Evolutionary conservation across 2,888 invertebrate genomes (phyloP).

Genomic region (Scotopteryx bipunctaria): DNA sequence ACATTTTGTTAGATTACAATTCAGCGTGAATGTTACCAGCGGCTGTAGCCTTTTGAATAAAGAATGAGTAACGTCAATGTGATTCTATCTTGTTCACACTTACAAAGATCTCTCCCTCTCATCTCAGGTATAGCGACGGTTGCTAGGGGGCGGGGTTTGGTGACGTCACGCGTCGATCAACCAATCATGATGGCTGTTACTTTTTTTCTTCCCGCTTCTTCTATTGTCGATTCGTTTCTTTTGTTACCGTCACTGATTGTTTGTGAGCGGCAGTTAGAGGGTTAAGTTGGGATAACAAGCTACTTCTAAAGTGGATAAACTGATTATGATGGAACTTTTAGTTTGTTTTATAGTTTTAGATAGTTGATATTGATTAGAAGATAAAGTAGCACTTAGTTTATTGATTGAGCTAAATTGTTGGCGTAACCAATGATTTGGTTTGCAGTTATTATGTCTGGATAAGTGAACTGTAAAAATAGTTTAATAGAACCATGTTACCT

Average conservation of each 20-base stretch:
- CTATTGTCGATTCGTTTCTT: slow-evolving; percentile 68
- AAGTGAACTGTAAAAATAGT: too few relatives aligned
- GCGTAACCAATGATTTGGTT: too few relatives aligned
- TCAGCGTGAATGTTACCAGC: slow-evolving; percentile 10
- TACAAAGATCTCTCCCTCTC: slow-evolving; percentile 64
- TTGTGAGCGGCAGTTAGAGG: slow-evolving; percentile 41
- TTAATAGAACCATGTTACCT: too few relatives aligned
- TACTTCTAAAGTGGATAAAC: slow-evolving; percentile 46
- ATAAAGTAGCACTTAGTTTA: too few relatives aligned
- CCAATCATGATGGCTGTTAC: slow-evolving; percentile 63
- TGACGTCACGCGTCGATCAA: slow-evolving; percentile 71
- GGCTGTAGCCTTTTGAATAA: slow-evolving; percentile 39
- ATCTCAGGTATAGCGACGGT: slow-evolving; percentile 80
- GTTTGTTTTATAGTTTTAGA: slow-evolving; percentile 28
- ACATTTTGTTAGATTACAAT: rapidly evolving
- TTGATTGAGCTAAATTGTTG: too few relatives aligned
- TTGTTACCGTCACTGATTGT: slow-evolving; percentile 64
- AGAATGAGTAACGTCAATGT: slow-evolving; percentile 50
- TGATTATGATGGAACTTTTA: slow-evolving; percentile 42
- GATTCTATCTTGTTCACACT: slow-evolving; percentile 65
- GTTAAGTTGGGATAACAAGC: slow-evolving; percentile 64
- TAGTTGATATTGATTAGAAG: not conserved
- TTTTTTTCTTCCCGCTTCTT: slow-evolving; percentile 66
- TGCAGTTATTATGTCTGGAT: too few relatives aligned
- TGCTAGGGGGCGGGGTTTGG: slow-evolving; percentile 76